Evolutionary conservation across 2,888 invertebrate genomes (phyloP), one percentile per base, ranked within the genome.

Genomic region (Pseudolycoriella hygida): DNA sequence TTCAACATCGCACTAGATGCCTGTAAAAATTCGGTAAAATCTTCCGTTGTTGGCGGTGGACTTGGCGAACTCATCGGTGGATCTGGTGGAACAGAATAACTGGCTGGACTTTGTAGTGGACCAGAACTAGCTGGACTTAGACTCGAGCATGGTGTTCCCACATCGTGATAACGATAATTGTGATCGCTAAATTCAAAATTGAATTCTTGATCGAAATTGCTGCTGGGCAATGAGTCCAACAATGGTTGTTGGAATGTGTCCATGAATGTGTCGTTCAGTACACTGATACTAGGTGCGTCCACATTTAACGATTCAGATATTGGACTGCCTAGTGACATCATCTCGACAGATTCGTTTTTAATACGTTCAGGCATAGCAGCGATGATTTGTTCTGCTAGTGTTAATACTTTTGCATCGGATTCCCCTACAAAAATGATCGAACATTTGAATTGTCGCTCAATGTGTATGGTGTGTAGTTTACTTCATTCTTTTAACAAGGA

Each of bases 331-430:
- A 73, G 65, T 45, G 74, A 59, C 62, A 75, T 68, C 67, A 74
- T 72, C 42, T 82, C 80, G 50, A 82, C 79, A 53, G 80, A 81
- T 64, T 83, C 83, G 60, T 83, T 83, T 40, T 97, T 97, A 61
- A 96, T 97, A 57, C 93, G 74, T 54, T 94, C 93, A 48, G 97
- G 96, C 76, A 97, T 88, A 11, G 96, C 96, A 45, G 94, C 96
- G 59, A 97, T 97, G 56, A 97, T 96, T 70, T 96, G 93, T 64
- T 94, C 93, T 45, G 96, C 96, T 60, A 97, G 69, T 46, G 90
- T 92, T 57, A 90, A 73, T 51, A 92, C 90, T 59, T 87, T 77
- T 56, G 82, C 86, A 72, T 89, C 87, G 69, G 88, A 87, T 66
- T 88, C 88, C 80, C 88, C 87, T 85, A 42, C 18, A 40, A 40